A percentile compares a stretch with the other conserved stretches of the same genome.
Evolutionary conservation across 2,113 vertebrate species (phyloP).

Genomic region (Montifringilla adamsi): DNA sequence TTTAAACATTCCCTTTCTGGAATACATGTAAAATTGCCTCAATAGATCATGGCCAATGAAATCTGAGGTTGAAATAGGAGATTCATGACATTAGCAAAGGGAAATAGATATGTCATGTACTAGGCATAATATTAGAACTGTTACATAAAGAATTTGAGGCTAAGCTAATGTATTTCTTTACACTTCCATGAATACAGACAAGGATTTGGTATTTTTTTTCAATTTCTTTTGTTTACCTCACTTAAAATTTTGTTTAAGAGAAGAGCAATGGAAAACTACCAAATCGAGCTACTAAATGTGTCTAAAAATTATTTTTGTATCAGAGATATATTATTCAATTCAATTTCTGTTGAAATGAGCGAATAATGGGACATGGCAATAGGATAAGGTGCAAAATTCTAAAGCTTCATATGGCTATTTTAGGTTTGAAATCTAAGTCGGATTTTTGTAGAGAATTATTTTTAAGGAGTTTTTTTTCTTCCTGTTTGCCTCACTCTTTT

Average conservation of each 20-base stretch:
- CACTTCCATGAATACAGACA: neutral
- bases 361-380: neutral
- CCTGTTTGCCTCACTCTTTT: neutral
- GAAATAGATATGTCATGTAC: neutral
- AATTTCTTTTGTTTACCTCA: neutral
- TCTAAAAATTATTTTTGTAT: neutral
- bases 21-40: neutral
- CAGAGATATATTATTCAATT: neutral
- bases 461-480: constrained; percentile 7
- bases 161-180: neutral
- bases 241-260: neutral
- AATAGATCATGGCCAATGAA: neutral
- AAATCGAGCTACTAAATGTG: neutral
- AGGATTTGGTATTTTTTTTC: neutral
- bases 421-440: neutral
- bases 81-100: neutral
- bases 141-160: neutral
- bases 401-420: neutral
- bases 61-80: neutral
- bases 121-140: neutral
- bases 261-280: neutral
- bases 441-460: neutral
- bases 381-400: neutral
- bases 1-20: neutral
- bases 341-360: neutral